phyloP scores from a whole-genome alignment of 2,113 vertebrate species.

The Ranitomeya variabilis region DNA sequence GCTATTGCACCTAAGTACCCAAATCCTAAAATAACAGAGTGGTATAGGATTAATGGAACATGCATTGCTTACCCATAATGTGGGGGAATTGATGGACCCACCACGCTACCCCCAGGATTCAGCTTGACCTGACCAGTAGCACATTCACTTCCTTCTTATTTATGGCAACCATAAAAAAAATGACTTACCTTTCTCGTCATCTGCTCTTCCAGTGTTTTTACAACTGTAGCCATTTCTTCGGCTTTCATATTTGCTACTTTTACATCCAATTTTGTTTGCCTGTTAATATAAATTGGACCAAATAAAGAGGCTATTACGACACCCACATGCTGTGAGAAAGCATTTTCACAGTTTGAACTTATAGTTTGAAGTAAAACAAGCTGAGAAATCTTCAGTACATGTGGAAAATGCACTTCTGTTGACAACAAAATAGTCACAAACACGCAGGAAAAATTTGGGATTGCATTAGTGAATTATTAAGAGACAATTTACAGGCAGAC shows the following conservation, averaged over 20 bases:
- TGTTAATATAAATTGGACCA: slow-evolving; percentile 60
- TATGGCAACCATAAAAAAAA: background rate
- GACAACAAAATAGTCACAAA: background rate
- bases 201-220: slow-evolving; percentile 78
- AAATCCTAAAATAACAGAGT: too few relatives aligned
- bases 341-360: background rate
- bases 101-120: background rate
- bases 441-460: background rate
- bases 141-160: background rate
- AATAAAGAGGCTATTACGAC: background rate
- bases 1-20: too few relatives aligned
- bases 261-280: slow-evolving; percentile 82
- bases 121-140: background rate
- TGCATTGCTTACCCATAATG: too few relatives aligned
- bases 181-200: slow-evolving; percentile 79
- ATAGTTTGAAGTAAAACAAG: background rate
- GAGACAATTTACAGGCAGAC: too few relatives aligned
- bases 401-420: background rate
- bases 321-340: background rate
- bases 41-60: too few relatives aligned
- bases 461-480: background rate
- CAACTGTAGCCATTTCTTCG: slow-evolving; percentile 81
- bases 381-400: background rate
- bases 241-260: slow-evolving; percentile 78
- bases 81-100: too few relatives aligned